Evolutionary conservation across 2,888 invertebrate genomes (phyloP), one percentile per base, ranked within the genome.

Genomic region (Phaonia tiefii): DNA sequence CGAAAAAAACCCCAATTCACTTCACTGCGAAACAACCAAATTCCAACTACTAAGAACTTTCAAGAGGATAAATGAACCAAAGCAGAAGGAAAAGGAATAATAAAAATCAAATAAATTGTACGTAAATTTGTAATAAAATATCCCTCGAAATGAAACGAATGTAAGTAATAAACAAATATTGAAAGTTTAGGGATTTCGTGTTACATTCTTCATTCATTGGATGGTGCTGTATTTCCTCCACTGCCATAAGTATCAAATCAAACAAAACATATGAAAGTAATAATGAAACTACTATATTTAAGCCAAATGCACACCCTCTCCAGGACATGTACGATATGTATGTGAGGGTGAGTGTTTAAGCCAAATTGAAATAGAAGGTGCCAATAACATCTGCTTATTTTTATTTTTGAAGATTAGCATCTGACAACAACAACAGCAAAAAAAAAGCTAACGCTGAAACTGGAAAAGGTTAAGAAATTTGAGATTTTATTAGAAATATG

Each of bases 321-420:
- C 20, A 25, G 25, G 26, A 26, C 5, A 8, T 1, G 26, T 20
- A 22, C 8, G 46, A 44, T 4, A 11, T 46, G 46, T 15, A 5
- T 8, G 25, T 25, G 31, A 0, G 5, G 15, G 0, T 31, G n/a
- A 1, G 15, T 31, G 58, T 31, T 58, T 13, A 15, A 58, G 42
- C 20, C 39, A 63, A 63, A 63, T 20, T 63, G 63, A 63, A 63
- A 63, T 10, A 22, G 63, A 63, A 76, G 76, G 44, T 70, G 76
- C 76, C 76, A 76, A 76, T 65, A 76, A 56, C 76, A 76, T 70
- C 76, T 76, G 76, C 44, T 51, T 76, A 31, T 31, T 22, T 37
- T 11, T 65, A 63, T 63, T 42, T 11, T 10, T 11, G n/a, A 63
- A 63, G 63, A 63, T 63, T 63, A 63, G 37, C 63, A 63, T 63